Percentiles rank a stretch among this genome's conserved stretches.
Evolutionary conservation across 1,140 invertebrate species (phyloP).

Genomic region (Ceratina australensis): DNA sequence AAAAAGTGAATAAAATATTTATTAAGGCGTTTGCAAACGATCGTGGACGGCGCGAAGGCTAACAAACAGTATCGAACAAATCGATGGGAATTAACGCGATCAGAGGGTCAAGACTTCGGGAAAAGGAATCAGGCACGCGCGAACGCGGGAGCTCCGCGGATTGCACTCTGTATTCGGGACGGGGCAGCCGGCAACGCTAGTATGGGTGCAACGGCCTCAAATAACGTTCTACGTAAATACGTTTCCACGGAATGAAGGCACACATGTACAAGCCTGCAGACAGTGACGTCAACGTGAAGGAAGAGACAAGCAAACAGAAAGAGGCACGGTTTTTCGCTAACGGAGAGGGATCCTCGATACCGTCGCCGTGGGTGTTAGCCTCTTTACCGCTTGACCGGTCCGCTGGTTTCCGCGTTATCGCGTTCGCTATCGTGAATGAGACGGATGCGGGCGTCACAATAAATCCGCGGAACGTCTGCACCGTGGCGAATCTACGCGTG

Average conservation of each 20-base stretch:
- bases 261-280: too few relatives aligned
- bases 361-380: too few relatives aligned
- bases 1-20: neutral
- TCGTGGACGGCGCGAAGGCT: too few relatives aligned
- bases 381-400: too few relatives aligned
- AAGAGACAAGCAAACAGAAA: too few relatives aligned
- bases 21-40: neutral
- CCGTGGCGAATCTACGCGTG: neutral
- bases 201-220: slow-evolving; percentile 7
- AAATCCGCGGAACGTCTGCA: neutral
- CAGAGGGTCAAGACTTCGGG: neutral
- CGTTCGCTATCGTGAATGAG: neutral
- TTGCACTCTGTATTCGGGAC: neutral
- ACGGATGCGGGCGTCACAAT: neutral
- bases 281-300: too few relatives aligned
- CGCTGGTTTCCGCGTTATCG: neutral
- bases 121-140: neutral
- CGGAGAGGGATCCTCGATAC: too few relatives aligned
- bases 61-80: neutral
- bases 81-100: neutral
- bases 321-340: too few relatives aligned
- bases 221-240: slow-evolving; percentile 22
- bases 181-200: too few relatives aligned
- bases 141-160: neutral
- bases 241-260: neutral